A percentile compares a stretch with the other conserved stretches of the same genome.
Conservation (phyloP, 2,797 vertebrate genomes). For the Crax fasciolata region DNA sequence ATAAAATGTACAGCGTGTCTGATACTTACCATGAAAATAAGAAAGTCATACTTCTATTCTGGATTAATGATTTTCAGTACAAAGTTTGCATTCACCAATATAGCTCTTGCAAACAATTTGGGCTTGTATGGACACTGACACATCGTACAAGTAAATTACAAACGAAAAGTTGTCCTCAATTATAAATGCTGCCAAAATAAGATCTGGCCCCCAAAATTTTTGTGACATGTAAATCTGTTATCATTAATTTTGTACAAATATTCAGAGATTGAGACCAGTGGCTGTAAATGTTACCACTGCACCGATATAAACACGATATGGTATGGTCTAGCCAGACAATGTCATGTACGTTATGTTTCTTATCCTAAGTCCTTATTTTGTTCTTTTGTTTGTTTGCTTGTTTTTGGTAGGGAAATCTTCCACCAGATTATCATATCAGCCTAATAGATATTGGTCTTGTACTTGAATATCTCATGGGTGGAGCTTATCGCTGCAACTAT, state of each 20-base stretch:
- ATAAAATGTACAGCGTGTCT: neutral
- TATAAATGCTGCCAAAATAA: neutral
- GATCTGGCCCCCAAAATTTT: rapidly evolving
- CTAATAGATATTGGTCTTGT: slow-evolving; percentile 98
- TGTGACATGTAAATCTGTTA: neutral
- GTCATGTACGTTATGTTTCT: neutral
- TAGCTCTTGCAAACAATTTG: neutral
- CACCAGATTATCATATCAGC: slow-evolving; percentile 98
- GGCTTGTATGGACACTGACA: neutral
- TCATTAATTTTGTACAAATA: neutral
- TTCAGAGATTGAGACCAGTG: neutral
- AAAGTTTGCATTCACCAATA: neutral
- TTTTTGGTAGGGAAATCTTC: slow-evolving; percentile 92
- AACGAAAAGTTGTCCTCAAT: neutral
- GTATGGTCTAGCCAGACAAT: neutral
- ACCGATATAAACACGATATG: neutral
- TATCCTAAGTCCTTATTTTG: neutral
- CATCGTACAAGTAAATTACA: neutral
- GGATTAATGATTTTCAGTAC: neutral
- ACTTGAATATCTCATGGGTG: slow-evolving; percentile 97
- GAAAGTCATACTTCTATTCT: neutral
- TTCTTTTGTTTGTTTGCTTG: neutral
- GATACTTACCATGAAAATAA: neutral
- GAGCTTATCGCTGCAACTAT: slow-evolving; percentile 97
- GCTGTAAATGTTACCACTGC: neutral